phyloP scores from a whole-genome alignment of 1,140 invertebrate genomes.

The Aleiodes sp. region DNA sequence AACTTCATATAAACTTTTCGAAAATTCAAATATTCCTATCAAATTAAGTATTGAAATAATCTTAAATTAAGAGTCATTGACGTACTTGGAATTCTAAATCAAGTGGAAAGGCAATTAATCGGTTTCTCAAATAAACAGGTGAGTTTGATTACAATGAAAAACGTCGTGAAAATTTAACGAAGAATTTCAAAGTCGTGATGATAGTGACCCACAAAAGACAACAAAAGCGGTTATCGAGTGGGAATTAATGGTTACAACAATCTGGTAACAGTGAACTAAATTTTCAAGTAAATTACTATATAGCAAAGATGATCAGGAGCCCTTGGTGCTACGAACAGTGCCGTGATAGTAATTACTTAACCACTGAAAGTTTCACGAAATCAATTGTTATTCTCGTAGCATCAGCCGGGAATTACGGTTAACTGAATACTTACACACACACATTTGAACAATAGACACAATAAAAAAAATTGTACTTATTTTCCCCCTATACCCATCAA shows the following conservation, averaged over 20 bases:
- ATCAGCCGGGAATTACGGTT: slow-evolving; percentile 28
- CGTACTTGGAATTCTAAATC: too few species aligned
- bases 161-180: too few species aligned
- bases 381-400: slow-evolving; percentile 52
- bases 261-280: not conserved
- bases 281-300: not conserved
- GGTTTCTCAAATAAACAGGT: not conserved
- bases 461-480: not conserved
- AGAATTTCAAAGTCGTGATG: not conserved
- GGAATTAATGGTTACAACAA: too few species aligned
- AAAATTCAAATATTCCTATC: too few species aligned
- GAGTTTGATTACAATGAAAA: too few species aligned
- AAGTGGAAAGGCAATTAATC: not conserved
- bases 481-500: not conserved
- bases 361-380: slow-evolving; percentile 51
- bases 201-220: not conserved
- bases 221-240: not conserved
- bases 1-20: too few species aligned
- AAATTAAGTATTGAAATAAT: too few species aligned
- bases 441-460: not conserved
- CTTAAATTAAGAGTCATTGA: too few species aligned
- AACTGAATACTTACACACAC: slow-evolving; percentile 36
- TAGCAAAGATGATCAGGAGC: not conserved
- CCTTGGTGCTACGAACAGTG: slow-evolving; percentile 30
- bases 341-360: slow-evolving; percentile 51